Conservation (phyloP, 92 coral and sea anemone species). For the Palythoa grandiflora region DNA sequence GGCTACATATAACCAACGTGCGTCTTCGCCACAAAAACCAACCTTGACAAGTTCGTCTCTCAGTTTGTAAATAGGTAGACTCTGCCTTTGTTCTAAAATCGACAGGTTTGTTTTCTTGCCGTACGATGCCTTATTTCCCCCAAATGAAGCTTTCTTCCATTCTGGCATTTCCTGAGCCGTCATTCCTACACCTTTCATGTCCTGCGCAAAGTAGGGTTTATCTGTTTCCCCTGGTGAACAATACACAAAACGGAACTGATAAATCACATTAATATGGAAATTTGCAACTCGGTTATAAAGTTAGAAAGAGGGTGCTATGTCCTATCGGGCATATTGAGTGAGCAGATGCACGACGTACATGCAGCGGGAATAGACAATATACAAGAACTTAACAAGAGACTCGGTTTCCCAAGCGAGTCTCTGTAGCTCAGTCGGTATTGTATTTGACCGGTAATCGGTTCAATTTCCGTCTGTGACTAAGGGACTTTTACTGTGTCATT, state of each 20-base stretch:
- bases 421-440: too few species aligned
- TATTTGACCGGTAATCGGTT: too few species aligned
- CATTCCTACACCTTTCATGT: constrained; percentile 90
- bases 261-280: neutral
- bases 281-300: too few species aligned
- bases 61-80: constrained; percentile 94
- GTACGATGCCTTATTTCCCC: constrained; percentile 98
- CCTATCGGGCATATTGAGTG: too few species aligned
- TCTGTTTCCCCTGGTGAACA: constrained; percentile 74
- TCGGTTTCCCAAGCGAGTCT: too few species aligned
- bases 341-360: too few species aligned
- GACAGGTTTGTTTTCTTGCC: constrained; percentile 92
- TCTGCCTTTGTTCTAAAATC: constrained; percentile 92
- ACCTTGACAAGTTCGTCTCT: constrained; percentile 92
- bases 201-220: constrained; percentile 96
- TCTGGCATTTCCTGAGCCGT: constrained; percentile 96
- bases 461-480: too few species aligned
- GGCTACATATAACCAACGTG: too few species aligned
- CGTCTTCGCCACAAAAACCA: neutral
- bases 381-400: too few species aligned
- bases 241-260: constrained; percentile 2
- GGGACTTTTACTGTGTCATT: too few species aligned
- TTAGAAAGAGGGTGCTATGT: too few species aligned
- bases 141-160: constrained; percentile 99
- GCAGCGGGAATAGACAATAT: too few species aligned